Percentiles rank a stretch among this genome's conserved stretches.
Evolutionary conservation across 2,888 invertebrate species (phyloP).

Genomic region (Apodemia hepburni): DNA sequence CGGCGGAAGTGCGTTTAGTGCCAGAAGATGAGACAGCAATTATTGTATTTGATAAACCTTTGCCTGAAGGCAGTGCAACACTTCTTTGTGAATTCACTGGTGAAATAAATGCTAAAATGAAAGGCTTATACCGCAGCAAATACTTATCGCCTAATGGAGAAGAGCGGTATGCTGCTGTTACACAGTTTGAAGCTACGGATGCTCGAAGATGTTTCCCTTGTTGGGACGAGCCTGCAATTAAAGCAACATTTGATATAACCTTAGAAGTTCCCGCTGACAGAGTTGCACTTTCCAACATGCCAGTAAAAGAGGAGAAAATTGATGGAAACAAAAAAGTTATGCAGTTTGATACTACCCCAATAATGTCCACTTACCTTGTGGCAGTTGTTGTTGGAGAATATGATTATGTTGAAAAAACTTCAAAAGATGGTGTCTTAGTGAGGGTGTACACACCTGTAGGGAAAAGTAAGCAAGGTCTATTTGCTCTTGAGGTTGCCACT

Average conservation of each 20-base stretch:
- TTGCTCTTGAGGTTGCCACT: constrained; percentile 95
- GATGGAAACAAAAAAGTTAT: constrained; percentile 77
- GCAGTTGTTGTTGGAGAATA: constrained; percentile 97
- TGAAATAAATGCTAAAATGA: constrained; percentile 94
- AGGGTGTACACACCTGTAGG: constrained; percentile 93
- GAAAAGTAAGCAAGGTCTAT: constrained; percentile 94
- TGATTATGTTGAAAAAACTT: constrained; percentile 93
- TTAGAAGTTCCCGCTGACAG: constrained; percentile 89
- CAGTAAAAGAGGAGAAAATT: constrained; percentile 73
- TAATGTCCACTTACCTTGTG: constrained; percentile 97
- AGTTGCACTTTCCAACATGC: constrained; percentile 97
- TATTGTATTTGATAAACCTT: constrained; percentile 81
- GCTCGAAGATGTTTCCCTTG: constrained; percentile 97
- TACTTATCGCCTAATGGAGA: constrained; percentile 87
- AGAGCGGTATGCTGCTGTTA: constrained; percentile 91
- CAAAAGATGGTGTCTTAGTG: constrained; percentile 90
- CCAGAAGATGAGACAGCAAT: constrained; percentile 85
- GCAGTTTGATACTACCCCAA: constrained; percentile 90
- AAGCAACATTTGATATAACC: constrained; percentile 95
- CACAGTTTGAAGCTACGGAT: constrained; percentile 95
- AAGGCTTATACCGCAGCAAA: constrained; percentile 96
- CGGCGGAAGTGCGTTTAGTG: constrained; percentile 57
- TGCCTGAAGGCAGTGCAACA: constrained; percentile 79
- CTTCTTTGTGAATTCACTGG: constrained; percentile 89
- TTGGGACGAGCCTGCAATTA: constrained; percentile 98